Evolutionary conservation across 2,888 invertebrate genomes (phyloP).

Genomic region (Schizotus pectinicornis): DNA sequence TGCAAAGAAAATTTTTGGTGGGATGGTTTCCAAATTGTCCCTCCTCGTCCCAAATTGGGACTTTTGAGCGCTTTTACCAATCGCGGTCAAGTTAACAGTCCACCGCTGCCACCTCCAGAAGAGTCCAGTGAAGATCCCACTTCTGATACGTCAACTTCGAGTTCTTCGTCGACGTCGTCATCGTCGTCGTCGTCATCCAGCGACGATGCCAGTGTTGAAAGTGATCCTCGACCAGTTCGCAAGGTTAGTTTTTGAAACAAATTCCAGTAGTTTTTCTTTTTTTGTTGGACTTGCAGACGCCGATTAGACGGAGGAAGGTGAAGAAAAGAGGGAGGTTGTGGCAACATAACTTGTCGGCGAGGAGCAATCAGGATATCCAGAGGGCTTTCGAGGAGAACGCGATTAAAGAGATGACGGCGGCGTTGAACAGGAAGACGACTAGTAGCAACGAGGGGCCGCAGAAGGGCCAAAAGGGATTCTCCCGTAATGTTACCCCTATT

Average conservation of each 20-base stretch:
- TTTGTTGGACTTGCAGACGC: constrained; percentile 20
- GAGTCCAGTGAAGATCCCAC: constrained; percentile 40
- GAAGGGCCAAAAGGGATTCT: constrained; percentile 52
- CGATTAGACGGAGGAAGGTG: constrained; percentile 36
- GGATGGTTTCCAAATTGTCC: constrained; percentile 72
- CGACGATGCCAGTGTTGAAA: constrained; percentile 50
- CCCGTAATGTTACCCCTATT: constrained; percentile 48
- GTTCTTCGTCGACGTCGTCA: constrained; percentile 26
- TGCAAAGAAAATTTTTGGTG: constrained; percentile 76
- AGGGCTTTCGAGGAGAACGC: constrained; percentile 82
- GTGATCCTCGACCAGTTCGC: constrained; percentile 36
- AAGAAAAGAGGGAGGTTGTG: constrained; percentile 67
- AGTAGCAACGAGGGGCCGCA: constrained; percentile 31
- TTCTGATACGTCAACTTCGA: constrained; percentile 34
- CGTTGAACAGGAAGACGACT: constrained; percentile 62
- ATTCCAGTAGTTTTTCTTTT: neutral
- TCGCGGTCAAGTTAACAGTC: constrained; percentile 17
- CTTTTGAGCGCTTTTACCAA: constrained; percentile 60
- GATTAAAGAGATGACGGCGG: constrained; percentile 69
- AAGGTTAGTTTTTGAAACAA: neutral
- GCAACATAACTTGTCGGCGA: constrained; percentile 76
- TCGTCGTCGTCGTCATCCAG: constrained; percentile 22
- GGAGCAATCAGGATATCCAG: constrained; percentile 89
- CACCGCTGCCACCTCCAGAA: constrained; percentile 26
- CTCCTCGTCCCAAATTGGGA: constrained; percentile 68